phyloP scores from a whole-genome alignment of 2,113 vertebrate genomes.

The Octodon degus region DNA sequence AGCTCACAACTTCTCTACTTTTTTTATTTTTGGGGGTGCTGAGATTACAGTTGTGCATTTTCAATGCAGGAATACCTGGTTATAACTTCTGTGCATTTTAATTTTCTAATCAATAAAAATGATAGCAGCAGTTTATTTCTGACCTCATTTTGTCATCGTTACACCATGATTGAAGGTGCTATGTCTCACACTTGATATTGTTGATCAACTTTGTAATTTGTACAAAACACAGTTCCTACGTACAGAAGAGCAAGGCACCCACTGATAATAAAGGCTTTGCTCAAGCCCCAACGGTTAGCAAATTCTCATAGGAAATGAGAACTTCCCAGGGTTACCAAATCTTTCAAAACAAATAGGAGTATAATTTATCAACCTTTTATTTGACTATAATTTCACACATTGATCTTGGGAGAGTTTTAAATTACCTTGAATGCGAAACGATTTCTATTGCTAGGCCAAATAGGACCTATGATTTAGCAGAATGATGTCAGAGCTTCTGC shows the following conservation, averaged over 20 bases:
- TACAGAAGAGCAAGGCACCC: background rate
- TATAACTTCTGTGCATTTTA: background rate
- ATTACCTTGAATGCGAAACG: conserved; percentile 49
- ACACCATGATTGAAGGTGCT: background rate
- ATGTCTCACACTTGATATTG: background rate
- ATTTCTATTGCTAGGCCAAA: background rate
- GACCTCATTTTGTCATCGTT: background rate
- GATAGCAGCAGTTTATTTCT: background rate
- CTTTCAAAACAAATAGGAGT: background rate
- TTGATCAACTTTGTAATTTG: background rate
- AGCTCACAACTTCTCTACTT: background rate
- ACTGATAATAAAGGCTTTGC: background rate
- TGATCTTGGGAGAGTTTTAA: conserved; percentile 7
- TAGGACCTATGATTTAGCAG: conserved; percentile 32
- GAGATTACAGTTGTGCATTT: background rate
- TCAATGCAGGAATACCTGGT: background rate
- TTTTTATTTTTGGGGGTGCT: background rate
- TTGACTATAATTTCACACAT: background rate
- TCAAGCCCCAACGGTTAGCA: background rate
- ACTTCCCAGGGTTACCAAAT: background rate
- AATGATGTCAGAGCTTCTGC: conserved; percentile 57
- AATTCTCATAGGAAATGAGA: background rate
- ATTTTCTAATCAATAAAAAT: background rate
- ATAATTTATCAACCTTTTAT: conserved; percentile 28
- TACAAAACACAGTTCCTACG: background rate